These are phyloP conservation scores for Urophycis tenuis DNA, from an alignment of 2,797 vertebrate genomes.

Conservation along the genomic window DNA sequence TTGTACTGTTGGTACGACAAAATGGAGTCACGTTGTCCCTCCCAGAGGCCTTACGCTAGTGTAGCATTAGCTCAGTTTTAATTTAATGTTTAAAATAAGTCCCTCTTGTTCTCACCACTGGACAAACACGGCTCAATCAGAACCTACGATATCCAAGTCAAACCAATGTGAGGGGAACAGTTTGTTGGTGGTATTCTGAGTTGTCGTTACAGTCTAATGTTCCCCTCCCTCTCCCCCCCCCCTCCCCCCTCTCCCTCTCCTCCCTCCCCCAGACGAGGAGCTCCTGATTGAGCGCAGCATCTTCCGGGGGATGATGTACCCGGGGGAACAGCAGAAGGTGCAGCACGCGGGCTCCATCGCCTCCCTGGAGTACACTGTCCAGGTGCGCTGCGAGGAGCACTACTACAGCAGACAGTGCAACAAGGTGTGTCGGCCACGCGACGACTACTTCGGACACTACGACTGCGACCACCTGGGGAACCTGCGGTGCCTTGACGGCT, in stretches of 20 bases:
- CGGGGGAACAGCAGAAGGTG: conserved; percentile 78
- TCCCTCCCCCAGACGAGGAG: conserved; percentile 54
- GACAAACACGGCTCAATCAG: too few species aligned
- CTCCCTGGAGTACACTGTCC: conserved; percentile 78
- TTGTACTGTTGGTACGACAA: neutral
- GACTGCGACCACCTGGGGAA: conserved; percentile 86
- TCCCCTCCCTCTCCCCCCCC: neutral
- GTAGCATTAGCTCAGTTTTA: too few species aligned
- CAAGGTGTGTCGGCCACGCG: conserved; percentile 84
- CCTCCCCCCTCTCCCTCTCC: neutral
- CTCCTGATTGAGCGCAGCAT: conserved; percentile 83
- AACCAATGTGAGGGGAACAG: too few species aligned
- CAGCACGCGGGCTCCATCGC: conserved; percentile 70
- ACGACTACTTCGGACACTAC: conserved; percentile 92
- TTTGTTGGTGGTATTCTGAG: neutral
- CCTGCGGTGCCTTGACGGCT: conserved; percentile 89
- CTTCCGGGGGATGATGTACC: conserved; percentile 83
- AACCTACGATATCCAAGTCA: too few species aligned
- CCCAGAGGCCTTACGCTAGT: too few species aligned
- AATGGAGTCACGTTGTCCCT: too few species aligned
- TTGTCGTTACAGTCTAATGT: neutral
- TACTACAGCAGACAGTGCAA: conserved; percentile 92
- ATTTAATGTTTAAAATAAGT: too few species aligned
- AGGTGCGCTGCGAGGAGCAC: conserved; percentile 84
- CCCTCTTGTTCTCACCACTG: too few species aligned